A percentile compares a stretch with the other conserved stretches of the same genome.
phyloP scores from a whole-genome alignment of 2,888 invertebrate genomes.

The Thera obeliscata region DNA sequence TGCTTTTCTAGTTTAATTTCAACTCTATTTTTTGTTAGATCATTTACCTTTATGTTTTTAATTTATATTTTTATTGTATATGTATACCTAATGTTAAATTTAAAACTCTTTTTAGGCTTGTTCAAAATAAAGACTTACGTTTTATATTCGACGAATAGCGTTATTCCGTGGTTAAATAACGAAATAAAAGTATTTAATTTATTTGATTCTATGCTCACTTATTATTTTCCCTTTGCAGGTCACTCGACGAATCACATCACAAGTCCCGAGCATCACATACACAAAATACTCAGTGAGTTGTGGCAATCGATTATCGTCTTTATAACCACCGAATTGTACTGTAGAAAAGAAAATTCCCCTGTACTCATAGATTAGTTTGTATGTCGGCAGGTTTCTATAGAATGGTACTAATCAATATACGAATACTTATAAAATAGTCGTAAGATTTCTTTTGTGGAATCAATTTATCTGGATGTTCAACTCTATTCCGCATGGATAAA shows the following conservation, averaged over 20 bases:
- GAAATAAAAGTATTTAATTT: too few relatives aligned
- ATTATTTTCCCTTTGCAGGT: slow-evolving; percentile 48
- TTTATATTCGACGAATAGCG: too few relatives aligned
- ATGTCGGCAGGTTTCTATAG: slow-evolving; percentile 21
- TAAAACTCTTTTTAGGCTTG: too few relatives aligned
- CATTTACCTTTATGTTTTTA: too few relatives aligned
- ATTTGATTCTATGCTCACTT: background rate
- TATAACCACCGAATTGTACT: slow-evolving; percentile 37
- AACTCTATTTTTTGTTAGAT: too few relatives aligned
- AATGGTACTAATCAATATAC: slow-evolving; percentile 18
- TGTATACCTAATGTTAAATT: too few relatives aligned
- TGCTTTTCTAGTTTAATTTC: too few relatives aligned
- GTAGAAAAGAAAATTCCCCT: slow-evolving; percentile 26
- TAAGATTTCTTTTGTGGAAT: slow-evolving; percentile 11
- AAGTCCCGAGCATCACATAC: slow-evolving; percentile 56
- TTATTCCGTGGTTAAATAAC: too few relatives aligned
- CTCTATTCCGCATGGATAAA: slow-evolving; percentile 13
- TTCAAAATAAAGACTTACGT: too few relatives aligned
- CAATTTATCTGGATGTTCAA: slow-evolving; percentile 8
- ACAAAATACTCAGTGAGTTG: slow-evolving; percentile 75
- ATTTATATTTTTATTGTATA: too few relatives aligned
- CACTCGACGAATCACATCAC: slow-evolving; percentile 50
- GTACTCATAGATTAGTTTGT: slow-evolving; percentile 32
- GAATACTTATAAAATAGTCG: slow-evolving; percentile 19
- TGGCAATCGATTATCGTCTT: slow-evolving; percentile 47